Evolutionary conservation across 1,140 invertebrate genomes (phyloP).

Genomic region (Luehdorfia chinensis): DNA sequence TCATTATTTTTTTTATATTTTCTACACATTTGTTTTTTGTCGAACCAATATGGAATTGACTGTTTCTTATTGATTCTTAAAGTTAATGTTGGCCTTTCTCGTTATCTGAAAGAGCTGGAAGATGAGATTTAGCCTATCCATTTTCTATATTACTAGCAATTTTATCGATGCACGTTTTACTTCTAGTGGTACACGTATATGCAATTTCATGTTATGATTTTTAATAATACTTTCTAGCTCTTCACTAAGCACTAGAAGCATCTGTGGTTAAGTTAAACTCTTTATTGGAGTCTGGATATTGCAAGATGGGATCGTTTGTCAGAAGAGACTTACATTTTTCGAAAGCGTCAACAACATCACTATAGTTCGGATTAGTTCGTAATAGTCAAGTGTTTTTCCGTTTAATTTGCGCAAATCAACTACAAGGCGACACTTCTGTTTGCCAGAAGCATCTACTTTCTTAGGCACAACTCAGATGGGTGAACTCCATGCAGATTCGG

Average conservation of each 20-base stretch:
- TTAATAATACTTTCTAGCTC: conserved; percentile 18
- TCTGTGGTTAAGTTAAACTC: conserved; percentile 23
- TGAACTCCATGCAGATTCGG: too few species aligned
- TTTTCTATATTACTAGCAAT: conserved; percentile 23
- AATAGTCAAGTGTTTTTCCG: conserved; percentile 26
- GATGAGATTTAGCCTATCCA: conserved; percentile 9
- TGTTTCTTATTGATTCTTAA: conserved; percentile 1
- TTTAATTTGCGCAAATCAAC: conserved; percentile 46
- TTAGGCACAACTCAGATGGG: too few species aligned
- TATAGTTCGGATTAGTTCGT: background rate
- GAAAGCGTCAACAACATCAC: too few species aligned
- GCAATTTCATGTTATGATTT: conserved; percentile 18
- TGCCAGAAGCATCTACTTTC: too few species aligned
- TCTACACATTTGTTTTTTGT: conserved; percentile 14
- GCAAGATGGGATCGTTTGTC: too few species aligned
- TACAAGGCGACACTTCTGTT: too few species aligned
- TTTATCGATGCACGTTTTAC: conserved; percentile 22
- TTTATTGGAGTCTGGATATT: too few species aligned
- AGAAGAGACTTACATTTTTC: too few species aligned
- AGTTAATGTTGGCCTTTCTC: conserved; percentile 23
- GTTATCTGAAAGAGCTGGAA: conserved; percentile 21
- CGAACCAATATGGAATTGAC: conserved; percentile 9
- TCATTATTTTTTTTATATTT: conserved; percentile 19
- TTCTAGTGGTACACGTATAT: conserved; percentile 23
- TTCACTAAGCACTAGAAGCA: conserved; percentile 17